A percentile compares a stretch with the other conserved stretches of the same genome.
Evolutionary conservation across 2,797 vertebrate genomes (phyloP).

Genomic region (Zonotrichia albicollis): DNA sequence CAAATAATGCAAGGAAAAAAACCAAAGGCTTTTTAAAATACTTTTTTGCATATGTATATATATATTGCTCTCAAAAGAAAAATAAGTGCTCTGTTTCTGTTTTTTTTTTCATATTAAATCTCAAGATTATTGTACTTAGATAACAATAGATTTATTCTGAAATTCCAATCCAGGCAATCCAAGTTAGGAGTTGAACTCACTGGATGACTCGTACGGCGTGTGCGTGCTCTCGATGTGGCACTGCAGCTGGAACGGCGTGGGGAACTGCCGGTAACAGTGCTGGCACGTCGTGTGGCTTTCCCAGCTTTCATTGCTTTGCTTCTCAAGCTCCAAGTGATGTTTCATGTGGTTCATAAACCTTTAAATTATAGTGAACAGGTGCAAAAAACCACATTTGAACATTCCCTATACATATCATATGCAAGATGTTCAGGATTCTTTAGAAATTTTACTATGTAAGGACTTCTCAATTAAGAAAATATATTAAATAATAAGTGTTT

Average conservation of each 20-base stretch:
- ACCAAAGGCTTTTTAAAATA: rapidly evolving
- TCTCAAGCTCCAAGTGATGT: conserved; percentile 97
- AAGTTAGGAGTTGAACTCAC: conserved; percentile 73
- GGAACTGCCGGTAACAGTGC: conserved; percentile 96
- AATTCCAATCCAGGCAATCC: background rate
- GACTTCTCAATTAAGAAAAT: background rate
- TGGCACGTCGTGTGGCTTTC: conserved; percentile 98
- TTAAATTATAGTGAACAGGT: conserved; percentile 44
- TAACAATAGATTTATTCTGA: background rate
- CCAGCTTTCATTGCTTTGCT: conserved; percentile 98
- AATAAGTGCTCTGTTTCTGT: background rate
- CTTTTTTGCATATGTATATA: background rate
- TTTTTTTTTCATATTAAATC: background rate
- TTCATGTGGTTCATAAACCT: conserved; percentile 99
- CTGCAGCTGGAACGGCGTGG: conserved; percentile 97
- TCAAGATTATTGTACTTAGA: background rate
- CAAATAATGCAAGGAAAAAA: background rate
- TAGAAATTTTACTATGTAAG: background rate
- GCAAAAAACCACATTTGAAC: conserved; percentile 16
- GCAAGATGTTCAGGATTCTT: background rate
- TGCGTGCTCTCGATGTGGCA: conserved; percentile 98
- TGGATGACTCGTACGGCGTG: conserved; percentile 91
- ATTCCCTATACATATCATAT: background rate
- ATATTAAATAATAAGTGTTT: background rate
- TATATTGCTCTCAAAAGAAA: background rate